Conservation (phyloP, 2,888 invertebrate species). For the Sesia apiformis region DNA sequence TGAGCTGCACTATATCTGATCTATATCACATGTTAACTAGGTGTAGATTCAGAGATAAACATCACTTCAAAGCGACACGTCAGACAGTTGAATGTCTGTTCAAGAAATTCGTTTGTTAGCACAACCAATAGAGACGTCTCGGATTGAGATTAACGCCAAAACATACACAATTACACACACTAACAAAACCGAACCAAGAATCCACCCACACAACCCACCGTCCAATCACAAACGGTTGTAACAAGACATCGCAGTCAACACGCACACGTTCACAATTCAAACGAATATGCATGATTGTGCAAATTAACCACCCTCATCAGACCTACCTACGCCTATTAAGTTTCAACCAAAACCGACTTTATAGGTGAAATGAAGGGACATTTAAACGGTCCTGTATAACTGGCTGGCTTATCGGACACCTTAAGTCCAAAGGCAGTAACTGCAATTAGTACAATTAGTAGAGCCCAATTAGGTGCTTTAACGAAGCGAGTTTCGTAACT, state of each 20-base stretch:
- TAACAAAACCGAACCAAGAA: conserved; percentile 1
- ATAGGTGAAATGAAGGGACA: neutral
- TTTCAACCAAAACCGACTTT: neutral
- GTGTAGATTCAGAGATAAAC: conserved; percentile 37
- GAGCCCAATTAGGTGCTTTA: conserved; percentile 65
- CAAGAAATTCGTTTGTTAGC: conserved; percentile 53
- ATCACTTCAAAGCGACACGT: conserved; percentile 49
- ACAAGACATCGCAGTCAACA: conserved; percentile 6
- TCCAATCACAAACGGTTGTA: conserved; percentile 9
- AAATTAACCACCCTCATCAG: neutral
- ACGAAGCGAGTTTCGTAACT: conserved; percentile 58
- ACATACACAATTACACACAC: conserved; percentile 2
- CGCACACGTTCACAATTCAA: conserved; percentile 10
- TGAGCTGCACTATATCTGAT: too few species aligned
- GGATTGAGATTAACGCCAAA: conserved; percentile 1
- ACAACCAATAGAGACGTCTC: conserved; percentile 47
- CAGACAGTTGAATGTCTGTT: conserved; percentile 30
- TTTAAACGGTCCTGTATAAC: conserved; percentile 9
- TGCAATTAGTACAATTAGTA: conserved; percentile 63
- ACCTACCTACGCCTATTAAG: neutral
- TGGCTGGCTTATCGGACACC: conserved; percentile 34
- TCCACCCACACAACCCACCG: conserved; percentile 3
- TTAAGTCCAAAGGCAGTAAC: conserved; percentile 54
- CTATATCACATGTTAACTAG: conserved; percentile 9
- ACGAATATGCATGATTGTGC: neutral